A percentile compares a stretch with the other conserved stretches of the same genome.
These are phyloP conservation scores for Caenorhabditis tropicalis DNA, from an alignment of 1,140 invertebrate genomes.

Conservation along the genomic window DNA sequence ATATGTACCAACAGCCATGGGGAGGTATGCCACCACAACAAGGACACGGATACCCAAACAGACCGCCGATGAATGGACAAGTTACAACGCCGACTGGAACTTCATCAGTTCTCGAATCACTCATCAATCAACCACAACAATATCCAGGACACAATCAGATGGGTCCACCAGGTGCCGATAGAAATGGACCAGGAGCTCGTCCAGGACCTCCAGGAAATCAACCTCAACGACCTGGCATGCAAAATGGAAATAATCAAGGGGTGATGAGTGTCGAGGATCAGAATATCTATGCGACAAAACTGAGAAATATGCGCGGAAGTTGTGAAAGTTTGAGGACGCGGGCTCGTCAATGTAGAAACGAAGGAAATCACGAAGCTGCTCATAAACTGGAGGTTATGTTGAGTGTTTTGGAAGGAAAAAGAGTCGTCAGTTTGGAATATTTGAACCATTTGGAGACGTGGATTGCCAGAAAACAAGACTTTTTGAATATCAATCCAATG, in stretches of 20 bases:
- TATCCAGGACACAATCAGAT: conserved; percentile 24
- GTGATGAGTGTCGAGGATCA: conserved; percentile 1
- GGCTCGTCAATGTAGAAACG: conserved; percentile 51
- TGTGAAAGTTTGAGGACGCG: conserved; percentile 46
- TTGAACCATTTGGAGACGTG: conserved; percentile 55
- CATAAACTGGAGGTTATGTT: conserved; percentile 57
- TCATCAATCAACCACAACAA: conserved; percentile 57
- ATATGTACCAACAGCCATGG: conserved; percentile 32
- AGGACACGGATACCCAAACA: conserved; percentile 9
- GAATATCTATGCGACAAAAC: background rate
- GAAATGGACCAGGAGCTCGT: background rate
- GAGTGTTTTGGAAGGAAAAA: conserved; percentile 54
- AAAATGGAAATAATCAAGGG: background rate
- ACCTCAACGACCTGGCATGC: background rate
- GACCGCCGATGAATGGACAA: conserved; percentile 1
- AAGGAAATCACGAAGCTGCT: conserved; percentile 57
- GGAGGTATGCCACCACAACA: conserved; percentile 32
- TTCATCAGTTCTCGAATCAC: conserved; percentile 53
- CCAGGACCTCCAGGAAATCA: background rate
- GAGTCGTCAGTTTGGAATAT: conserved; percentile 56
- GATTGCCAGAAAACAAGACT: conserved; percentile 55
- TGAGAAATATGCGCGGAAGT: conserved; percentile 14
- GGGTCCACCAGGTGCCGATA: background rate
- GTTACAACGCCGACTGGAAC: background rate
- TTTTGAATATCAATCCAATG: conserved; percentile 46